Evolutionary conservation across 1,140 invertebrate species (phyloP).

Genomic region (Whitmania pigra): DNA sequence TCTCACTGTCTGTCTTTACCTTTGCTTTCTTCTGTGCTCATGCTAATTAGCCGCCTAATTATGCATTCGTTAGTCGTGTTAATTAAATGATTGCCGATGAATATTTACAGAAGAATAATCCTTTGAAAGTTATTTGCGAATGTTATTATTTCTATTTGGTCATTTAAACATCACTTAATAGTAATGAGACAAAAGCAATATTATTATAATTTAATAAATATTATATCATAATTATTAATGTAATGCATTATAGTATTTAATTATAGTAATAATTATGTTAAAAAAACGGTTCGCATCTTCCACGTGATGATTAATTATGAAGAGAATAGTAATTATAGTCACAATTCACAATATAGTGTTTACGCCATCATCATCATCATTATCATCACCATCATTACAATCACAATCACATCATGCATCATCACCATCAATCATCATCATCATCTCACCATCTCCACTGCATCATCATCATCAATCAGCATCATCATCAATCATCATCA

Average conservation of each 20-base stretch:
- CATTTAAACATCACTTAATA: no score
- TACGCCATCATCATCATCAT: neutral
- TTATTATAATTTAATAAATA: neutral
- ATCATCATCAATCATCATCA: neutral
- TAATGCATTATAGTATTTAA: neutral
- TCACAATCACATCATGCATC: constrained; percentile 34
- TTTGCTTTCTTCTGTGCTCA: no score
- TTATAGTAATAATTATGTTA: constrained; percentile 1
- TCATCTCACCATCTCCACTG: neutral
- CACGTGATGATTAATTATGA: neutral
- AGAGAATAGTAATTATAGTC: constrained; percentile 30
- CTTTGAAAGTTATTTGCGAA: no score
- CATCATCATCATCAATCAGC: neutral
- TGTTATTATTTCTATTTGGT: no score
- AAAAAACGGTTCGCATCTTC: neutral
- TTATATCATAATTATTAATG: neutral
- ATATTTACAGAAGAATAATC: no score
- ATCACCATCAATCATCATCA: neutral
- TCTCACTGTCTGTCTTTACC: no score
- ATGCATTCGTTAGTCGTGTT: no score
- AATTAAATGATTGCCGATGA: no score
- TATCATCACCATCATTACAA: constrained; percentile 47
- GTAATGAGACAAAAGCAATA: neutral
- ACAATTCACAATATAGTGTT: constrained; percentile 29
- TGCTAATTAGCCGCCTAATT: no score